A percentile compares a stretch with the other conserved stretches of the same genome.
Conservation (phyloP, 2,797 vertebrate genomes). For the Acanthis flammea region DNA sequence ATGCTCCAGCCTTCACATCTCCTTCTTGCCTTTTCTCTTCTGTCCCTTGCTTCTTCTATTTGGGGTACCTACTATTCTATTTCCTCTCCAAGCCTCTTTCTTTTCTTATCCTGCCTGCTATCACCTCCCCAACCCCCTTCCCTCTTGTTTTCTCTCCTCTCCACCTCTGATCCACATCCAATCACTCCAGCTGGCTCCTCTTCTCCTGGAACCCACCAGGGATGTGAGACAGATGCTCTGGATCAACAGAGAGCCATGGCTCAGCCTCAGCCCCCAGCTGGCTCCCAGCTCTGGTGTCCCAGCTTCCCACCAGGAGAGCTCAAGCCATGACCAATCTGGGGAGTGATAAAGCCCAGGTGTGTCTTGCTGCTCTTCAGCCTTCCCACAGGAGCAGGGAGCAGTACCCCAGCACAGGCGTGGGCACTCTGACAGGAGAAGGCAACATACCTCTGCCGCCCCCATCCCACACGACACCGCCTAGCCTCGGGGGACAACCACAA, state of each 20-base stretch:
- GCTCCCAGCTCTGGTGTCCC: constrained; percentile 23
- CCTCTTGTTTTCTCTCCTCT: background rate
- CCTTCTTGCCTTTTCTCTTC: background rate
- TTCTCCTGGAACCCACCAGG: background rate
- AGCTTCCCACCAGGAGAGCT: constrained; percentile 38
- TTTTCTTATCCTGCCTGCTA: background rate
- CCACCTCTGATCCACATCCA: background rate
- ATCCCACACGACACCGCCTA: background rate
- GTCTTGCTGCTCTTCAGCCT: constrained; percentile 2
- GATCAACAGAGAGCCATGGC: constrained; percentile 37
- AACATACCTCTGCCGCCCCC: background rate
- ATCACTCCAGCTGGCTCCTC: constrained; percentile 1
- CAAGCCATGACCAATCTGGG: background rate
- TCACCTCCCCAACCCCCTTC: background rate
- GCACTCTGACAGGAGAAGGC: constrained; percentile 29
- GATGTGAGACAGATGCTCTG: constrained; percentile 38
- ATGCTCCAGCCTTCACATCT: background rate
- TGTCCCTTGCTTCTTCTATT: background rate
- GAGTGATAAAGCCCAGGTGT: constrained; percentile 62
- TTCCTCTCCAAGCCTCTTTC: background rate
- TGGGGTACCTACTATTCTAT: background rate
- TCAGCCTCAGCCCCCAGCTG: background rate
- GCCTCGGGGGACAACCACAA: background rate
- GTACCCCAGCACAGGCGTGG: background rate
- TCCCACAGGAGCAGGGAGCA: constrained; percentile 11